These are phyloP conservation scores for Phocoena sinus DNA, from an alignment of 2,113 vertebrate species.

Conservation along the genomic window DNA sequence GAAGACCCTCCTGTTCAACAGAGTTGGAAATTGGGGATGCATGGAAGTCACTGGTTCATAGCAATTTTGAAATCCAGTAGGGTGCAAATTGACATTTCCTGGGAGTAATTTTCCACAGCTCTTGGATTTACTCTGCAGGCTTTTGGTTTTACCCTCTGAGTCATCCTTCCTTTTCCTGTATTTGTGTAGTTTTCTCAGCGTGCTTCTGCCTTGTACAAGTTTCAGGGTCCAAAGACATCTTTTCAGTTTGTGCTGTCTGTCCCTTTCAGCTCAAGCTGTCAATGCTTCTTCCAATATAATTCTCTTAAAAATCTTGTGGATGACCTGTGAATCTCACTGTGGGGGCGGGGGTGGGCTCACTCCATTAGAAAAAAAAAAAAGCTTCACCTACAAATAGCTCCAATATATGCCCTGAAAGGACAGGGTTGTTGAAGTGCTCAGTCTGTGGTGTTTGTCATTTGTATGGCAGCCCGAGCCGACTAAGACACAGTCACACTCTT, in stretches of 20 bases:
- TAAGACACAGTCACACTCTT: not conserved
- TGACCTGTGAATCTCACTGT: not conserved
- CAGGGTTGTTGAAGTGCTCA: rapidly evolving
- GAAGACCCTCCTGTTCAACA: not conserved
- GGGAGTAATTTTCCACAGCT: not conserved
- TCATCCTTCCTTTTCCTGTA: not conserved
- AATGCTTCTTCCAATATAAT: not conserved
- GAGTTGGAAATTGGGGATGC: too few relatives aligned
- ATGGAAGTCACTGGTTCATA: not conserved
- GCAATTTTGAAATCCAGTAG: not conserved
- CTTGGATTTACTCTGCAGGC: not conserved
- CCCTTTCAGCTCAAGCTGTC: not conserved
- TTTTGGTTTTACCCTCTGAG: not conserved
- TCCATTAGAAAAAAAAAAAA: not conserved
- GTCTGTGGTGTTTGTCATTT: too few relatives aligned
- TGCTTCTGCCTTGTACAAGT: not conserved
- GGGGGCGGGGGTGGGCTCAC: too few relatives aligned
- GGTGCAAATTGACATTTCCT: too few relatives aligned
- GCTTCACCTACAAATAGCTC: not conserved
- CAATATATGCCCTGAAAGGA: not conserved
- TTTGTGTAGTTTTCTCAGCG: not conserved
- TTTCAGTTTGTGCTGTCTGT: not conserved
- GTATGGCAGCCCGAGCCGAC: not conserved
- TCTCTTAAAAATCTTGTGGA: not conserved
- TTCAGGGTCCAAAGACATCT: not conserved